Percentiles rank a stretch among this genome's conserved stretches.
These are phyloP conservation scores for Drosophila hydei DNA, from an alignment of 1,140 invertebrate genomes.

Conservation along the genomic window DNA sequence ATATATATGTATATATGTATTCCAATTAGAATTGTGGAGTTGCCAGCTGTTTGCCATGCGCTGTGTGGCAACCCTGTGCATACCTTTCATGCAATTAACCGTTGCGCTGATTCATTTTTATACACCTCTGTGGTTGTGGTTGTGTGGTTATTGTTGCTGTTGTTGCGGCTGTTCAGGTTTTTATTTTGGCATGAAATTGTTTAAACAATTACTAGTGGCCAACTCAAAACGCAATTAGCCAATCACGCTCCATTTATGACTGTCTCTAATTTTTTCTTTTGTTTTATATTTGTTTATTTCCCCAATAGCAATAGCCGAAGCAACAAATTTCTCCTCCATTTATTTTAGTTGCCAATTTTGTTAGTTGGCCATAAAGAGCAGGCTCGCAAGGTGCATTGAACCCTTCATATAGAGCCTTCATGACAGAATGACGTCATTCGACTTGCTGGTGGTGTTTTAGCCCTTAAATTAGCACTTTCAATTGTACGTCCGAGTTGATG, in stretches of 20 bases:
- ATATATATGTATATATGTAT: not conserved
- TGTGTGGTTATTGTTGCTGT: slow-evolving; percentile 17
- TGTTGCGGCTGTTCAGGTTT: too few relatives aligned
- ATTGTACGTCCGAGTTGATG: slow-evolving; percentile 7
- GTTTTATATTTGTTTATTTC: not conserved
- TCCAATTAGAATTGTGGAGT: slow-evolving; percentile 45
- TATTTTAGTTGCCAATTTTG: slow-evolving; percentile 38
- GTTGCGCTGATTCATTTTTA: slow-evolving; percentile 63
- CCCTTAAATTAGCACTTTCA: slow-evolving; percentile 42
- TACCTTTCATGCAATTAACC: slow-evolving; percentile 45
- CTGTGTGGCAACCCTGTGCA: slow-evolving; percentile 40
- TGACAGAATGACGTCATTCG: slow-evolving; percentile 60
- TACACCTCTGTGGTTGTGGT: slow-evolving; percentile 35
- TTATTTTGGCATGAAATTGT: slow-evolving; percentile 31
- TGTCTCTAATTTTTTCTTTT: slow-evolving; percentile 2
- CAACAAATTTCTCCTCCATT: slow-evolving; percentile 22
- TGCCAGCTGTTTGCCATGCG: slow-evolving; percentile 36
- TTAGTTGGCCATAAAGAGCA: slow-evolving; percentile 30
- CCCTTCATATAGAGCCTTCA: slow-evolving; percentile 51
- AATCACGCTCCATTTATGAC: slow-evolving; percentile 30
- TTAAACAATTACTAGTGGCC: slow-evolving; percentile 29
- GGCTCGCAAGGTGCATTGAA: slow-evolving; percentile 58
- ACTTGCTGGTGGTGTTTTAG: slow-evolving; percentile 46
- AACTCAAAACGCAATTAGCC: slow-evolving; percentile 27
- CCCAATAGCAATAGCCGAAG: not conserved